Base-by-base conservation (phyloP, 53 echinoderm and acorn worm genomes). In the Pentamera pediparva region DNA sequence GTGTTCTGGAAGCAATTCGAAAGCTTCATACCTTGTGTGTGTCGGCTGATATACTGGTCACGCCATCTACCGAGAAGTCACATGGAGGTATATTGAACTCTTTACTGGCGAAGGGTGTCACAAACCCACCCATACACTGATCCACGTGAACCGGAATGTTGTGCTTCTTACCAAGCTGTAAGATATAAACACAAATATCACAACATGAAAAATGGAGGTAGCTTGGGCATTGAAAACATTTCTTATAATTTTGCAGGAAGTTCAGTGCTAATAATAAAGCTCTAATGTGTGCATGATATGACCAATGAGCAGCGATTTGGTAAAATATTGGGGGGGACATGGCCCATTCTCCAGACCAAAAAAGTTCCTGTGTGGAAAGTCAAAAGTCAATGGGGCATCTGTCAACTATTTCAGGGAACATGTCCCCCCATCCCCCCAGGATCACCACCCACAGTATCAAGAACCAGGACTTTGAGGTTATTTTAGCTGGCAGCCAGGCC, bases 41-140 rank as follows among this genome's bases (percentile, higher is more conserved):
- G 76, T 93, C 93, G 27, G 89, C 93, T 47, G 92, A 93, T 47
- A 93, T 89, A 62, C 93, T 93, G 3, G 89, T 93, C 13, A 93
- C 81, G 0, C 93, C 93, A 13, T 71, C 72, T 32, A 93, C 76
- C 2, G 80, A 51, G 48, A 93, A 89, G 61, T 93, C 87, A 43
- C 82, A 81, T 12, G 69, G 65, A 31, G 83, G 86, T 11, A 89
- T 43, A 19, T 83, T 74, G 32, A 74, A 76, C 1, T 89, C 89
- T 38, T 65, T 80, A 37, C 83, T 76, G 45, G 83, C 78, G 43
- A 93, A 89, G n/a, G 93, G 89, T 52, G 86, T 83, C 35, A 93
- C 41, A 70, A 93, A 93, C 1, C 93, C 93, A 28, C 93, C 89
- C 86, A 93, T 86, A 35, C 93, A 93, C 43, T 82, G 78, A 57